phyloP scores from a whole-genome alignment of 2,888 invertebrate species.

The Eupeodes luniger region DNA sequence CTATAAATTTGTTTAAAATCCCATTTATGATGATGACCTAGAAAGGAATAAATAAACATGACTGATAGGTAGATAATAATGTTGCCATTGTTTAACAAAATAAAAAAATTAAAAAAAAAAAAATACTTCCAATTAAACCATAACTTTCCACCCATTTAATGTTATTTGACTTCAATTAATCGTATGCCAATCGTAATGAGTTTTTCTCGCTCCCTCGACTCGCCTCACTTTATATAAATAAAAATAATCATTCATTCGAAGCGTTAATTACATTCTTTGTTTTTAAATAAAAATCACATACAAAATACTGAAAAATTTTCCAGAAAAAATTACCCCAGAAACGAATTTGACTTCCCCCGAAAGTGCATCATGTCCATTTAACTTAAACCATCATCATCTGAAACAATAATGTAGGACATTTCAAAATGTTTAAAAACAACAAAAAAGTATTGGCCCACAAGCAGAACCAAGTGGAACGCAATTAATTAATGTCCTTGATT shows the following conservation, averaged over 20 bases:
- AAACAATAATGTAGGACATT: neutral
- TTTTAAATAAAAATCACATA: conserved; percentile 3
- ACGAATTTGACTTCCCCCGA: conserved; percentile 1
- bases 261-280: conserved; percentile 67
- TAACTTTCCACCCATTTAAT: conserved; percentile 38
- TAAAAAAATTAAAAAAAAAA: too few species aligned
- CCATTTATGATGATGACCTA: conserved; percentile 7
- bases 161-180: conserved; percentile 67
- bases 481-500: conserved; percentile 62
- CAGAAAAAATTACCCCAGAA: conserved; percentile 53
- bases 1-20: neutral
- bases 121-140: conserved; percentile 56
- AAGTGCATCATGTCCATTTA: conserved; percentile 13
- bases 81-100: neutral
- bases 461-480: conserved; percentile 67
- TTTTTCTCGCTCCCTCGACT: neutral
- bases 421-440: neutral
- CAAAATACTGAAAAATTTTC: neutral
- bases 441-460: neutral
- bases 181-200: conserved; percentile 55
- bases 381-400: neutral
- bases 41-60: neutral
- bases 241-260: conserved; percentile 33
- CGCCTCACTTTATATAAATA: neutral
- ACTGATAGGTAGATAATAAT: neutral